Percentiles rank a stretch among this genome's conserved stretches.
Evolutionary conservation across 2,888 invertebrate genomes (phyloP).

Genomic region (Himalopsyche kuldschensis): DNA sequence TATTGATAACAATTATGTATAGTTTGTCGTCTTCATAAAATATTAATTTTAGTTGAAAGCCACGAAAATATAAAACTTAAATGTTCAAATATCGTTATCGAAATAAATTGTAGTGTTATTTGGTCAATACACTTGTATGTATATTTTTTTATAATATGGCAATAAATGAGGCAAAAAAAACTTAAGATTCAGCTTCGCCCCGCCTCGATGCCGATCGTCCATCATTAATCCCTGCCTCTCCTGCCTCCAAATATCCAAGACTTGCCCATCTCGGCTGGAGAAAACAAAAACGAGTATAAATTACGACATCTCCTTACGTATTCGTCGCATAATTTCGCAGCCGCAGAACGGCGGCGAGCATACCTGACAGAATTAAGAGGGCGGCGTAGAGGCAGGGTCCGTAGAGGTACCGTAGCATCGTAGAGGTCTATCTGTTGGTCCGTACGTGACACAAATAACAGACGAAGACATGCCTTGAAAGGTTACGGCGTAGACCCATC

Average conservation of each 20-base stretch:
- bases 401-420: not conserved
- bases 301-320: conserved; percentile 32
- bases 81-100: too few species aligned
- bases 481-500: conserved; percentile 4
- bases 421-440: not conserved
- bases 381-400: not conserved
- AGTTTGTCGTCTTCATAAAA: too few species aligned
- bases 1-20: too few species aligned
- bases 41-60: too few species aligned
- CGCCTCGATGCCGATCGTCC: not conserved
- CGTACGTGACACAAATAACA: conserved; percentile 36
- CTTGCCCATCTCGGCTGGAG: not conserved
- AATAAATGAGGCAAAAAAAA: not conserved
- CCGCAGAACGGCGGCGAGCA: conserved; percentile 2
- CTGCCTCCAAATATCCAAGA: not conserved
- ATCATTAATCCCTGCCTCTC: not conserved
- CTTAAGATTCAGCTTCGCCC: not conserved
- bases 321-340: conserved; percentile 36
- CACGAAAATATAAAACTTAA: too few species aligned
- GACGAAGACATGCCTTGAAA: conserved; percentile 1
- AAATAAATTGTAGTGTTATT: too few species aligned
- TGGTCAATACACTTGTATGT: too few species aligned
- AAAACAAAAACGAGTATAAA: conserved; percentile 23
- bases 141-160: too few species aligned
- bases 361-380: conserved; percentile 36